Evolutionary conservation across 2,113 vertebrate genomes (phyloP).

Genomic region (Scolopax mira): DNA sequence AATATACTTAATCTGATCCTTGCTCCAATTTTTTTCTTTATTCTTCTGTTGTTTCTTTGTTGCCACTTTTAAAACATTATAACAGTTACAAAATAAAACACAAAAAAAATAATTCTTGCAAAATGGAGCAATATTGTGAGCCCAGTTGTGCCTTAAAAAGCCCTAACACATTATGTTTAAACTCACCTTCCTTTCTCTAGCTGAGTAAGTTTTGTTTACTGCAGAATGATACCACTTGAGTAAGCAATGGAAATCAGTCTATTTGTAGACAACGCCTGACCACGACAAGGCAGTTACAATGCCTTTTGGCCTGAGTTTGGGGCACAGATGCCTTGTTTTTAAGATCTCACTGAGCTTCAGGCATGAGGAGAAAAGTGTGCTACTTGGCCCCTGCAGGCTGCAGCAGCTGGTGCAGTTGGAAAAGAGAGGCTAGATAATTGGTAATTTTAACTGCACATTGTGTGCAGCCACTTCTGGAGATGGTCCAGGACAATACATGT

Average conservation of each 20-base stretch:
- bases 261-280: not conserved
- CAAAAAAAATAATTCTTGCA: not conserved
- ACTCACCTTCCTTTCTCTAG: not conserved
- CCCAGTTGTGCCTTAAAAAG: not conserved
- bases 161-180: not conserved
- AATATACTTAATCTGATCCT: not conserved
- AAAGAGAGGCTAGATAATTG: not conserved
- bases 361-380: not conserved
- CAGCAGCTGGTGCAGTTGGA: rapidly evolving
- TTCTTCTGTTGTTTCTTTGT: not conserved
- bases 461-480: not conserved
- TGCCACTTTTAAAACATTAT: not conserved
- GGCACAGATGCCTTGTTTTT: not conserved
- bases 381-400: not conserved
- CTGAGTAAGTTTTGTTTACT: not conserved
- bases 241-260: not conserved
- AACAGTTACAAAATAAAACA: not conserved
- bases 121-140: not conserved
- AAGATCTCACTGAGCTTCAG: not conserved
- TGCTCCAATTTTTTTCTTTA: not conserved
- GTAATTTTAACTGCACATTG: not conserved
- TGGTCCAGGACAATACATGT: not conserved
- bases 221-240: not conserved
- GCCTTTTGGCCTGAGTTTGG: not conserved
- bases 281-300: not conserved